Conservation (phyloP, 2,888 invertebrate genomes). For the Hydropsyche betteni region DNA sequence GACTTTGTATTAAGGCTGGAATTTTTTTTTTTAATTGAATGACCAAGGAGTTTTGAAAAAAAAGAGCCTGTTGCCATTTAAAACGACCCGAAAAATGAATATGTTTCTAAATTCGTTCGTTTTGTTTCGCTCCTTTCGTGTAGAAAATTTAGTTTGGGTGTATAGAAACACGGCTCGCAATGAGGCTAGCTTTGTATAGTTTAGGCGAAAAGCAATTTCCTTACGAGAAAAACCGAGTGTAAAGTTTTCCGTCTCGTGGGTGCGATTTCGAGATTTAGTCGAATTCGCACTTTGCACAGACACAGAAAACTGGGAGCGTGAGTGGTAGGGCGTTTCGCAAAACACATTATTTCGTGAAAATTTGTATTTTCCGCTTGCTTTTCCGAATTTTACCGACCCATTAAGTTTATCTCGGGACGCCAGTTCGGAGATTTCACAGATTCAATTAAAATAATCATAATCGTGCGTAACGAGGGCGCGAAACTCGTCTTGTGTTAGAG, state of each 20-base stretch:
- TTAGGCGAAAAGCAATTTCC: constrained; percentile 23
- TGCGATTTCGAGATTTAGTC: constrained; percentile 24
- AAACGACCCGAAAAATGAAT: too few species aligned
- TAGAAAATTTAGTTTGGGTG: too few species aligned
- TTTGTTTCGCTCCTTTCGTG: too few species aligned
- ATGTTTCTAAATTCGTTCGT: too few species aligned
- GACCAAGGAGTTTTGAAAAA: too few species aligned
- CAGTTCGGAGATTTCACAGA: constrained; percentile 7
- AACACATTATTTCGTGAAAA: constrained; percentile 28
- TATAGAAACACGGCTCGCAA: background rate
- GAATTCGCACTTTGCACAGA: constrained; percentile 17
- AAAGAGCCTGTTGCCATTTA: too few species aligned
- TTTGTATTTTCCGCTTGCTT: constrained; percentile 15
- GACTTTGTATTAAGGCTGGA: background rate
- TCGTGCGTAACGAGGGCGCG: background rate
- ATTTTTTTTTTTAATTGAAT: background rate
- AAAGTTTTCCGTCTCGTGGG: constrained; percentile 28
- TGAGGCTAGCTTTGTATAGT: constrained; percentile 15
- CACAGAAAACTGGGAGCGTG: too few species aligned
- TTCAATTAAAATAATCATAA: constrained; percentile 24
- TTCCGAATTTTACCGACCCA: background rate
- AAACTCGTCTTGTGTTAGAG: too few species aligned
- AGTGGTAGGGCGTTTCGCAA: background rate
- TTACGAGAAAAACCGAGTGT: constrained; percentile 23
- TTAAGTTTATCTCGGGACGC: constrained; percentile 10